Conservation (phyloP, 2,113 vertebrate species). For the Corythornis cristatus region DNA sequence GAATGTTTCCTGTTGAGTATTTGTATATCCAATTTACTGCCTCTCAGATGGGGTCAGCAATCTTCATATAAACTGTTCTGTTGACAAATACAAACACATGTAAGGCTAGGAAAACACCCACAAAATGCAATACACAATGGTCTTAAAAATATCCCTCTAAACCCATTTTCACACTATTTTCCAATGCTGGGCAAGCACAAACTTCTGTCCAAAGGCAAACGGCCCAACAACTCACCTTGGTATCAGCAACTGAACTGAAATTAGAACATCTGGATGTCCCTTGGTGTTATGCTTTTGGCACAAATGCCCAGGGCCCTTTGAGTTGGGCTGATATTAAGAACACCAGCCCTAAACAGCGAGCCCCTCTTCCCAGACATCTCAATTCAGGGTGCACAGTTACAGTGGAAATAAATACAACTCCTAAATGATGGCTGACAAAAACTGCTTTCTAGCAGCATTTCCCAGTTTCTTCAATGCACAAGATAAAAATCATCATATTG, state of each 20-base stretch:
- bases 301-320: not conserved
- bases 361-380: not conserved
- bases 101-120: not conserved
- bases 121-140: not conserved
- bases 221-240: not conserved
- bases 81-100: not conserved
- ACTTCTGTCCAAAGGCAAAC: not conserved
- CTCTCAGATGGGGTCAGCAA: not conserved
- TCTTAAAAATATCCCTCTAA: not conserved
- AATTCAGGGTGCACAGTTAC: not conserved
- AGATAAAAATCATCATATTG: constrained; percentile 51
- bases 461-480: not conserved
- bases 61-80: not conserved
- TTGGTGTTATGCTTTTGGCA: not conserved
- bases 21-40: not conserved
- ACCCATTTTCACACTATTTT: not conserved
- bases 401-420: not conserved
- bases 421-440: not conserved
- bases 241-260: not conserved
- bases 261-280: not conserved
- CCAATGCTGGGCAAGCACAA: not conserved
- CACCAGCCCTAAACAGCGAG: not conserved
- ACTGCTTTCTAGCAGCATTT: not conserved
- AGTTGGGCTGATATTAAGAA: not conserved
- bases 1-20: fast-evolving